Percentiles rank a stretch among this genome's conserved stretches.
phyloP scores from a whole-genome alignment of 2,113 vertebrate genomes.

The Solea senegalensis region DNA sequence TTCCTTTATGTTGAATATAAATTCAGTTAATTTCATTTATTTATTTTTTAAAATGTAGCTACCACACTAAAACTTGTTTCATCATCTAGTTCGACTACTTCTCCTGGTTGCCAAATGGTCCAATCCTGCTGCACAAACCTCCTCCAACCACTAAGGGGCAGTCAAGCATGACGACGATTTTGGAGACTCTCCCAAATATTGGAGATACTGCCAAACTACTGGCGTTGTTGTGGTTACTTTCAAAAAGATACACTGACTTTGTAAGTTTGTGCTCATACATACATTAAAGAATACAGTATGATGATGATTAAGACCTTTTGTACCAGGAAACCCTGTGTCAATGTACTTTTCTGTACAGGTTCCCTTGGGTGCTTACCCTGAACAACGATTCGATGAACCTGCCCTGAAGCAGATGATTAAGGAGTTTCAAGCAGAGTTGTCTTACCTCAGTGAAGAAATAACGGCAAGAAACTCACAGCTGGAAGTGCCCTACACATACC shows the following conservation, averaged over 20 bases:
- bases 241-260: neutral
- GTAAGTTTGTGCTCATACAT: slow-evolving; percentile 25
- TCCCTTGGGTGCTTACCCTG: slow-evolving; percentile 48
- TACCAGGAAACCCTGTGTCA: neutral
- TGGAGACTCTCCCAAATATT: slow-evolving; percentile 58
- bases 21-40: no score
- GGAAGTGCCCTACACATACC: slow-evolving; percentile 58
- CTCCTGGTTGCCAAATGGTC: slow-evolving; percentile 55
- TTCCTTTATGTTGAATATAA: no score
- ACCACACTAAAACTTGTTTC: no score
- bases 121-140: slow-evolving; percentile 42
- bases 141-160: slow-evolving; percentile 65
- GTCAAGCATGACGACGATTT: slow-evolving; percentile 45
- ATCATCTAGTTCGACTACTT: slow-evolving; percentile 64
- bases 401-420: slow-evolving; percentile 38
- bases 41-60: no score
- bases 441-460: slow-evolving; percentile 45
- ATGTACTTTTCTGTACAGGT: slow-evolving; percentile 38
- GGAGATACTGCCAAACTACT: slow-evolving; percentile 3
- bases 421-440: slow-evolving; percentile 57
- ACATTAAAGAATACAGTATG: no score
- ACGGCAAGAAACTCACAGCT: slow-evolving; percentile 49
- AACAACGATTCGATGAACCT: slow-evolving; percentile 56
- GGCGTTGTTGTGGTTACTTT: neutral
- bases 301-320: neutral